Percentiles rank a stretch among this genome's conserved stretches.
Evolutionary conservation across 2,797 vertebrate genomes (phyloP).

Genomic region (Anas bahamensis): DNA sequence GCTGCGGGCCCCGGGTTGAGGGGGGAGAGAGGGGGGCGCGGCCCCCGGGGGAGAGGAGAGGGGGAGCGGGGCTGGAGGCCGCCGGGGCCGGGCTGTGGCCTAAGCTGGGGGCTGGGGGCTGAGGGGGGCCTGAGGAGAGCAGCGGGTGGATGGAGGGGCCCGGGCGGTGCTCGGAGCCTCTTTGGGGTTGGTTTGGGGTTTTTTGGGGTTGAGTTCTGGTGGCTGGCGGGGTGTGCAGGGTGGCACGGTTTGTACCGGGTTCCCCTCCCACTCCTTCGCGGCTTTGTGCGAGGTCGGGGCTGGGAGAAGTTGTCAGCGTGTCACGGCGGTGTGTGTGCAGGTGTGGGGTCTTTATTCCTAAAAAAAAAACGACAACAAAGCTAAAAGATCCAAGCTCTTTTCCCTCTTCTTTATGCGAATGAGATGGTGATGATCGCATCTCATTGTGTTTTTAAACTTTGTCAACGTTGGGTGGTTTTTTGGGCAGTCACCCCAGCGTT

Average conservation of each 20-base stretch:
- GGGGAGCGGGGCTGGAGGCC: neutral
- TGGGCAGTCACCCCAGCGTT: neutral
- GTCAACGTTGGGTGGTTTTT: neutral
- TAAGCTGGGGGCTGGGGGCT: neutral
- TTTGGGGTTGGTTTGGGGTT: neutral
- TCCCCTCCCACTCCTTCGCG: neutral
- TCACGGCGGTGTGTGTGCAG: neutral
- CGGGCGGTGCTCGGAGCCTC: neutral
- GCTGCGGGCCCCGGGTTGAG: neutral
- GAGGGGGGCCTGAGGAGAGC: neutral
- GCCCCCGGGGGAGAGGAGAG: neutral
- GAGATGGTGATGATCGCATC: neutral
- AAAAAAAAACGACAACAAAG: neutral
- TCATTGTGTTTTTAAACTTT: neutral
- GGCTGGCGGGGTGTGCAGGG: accelerated
- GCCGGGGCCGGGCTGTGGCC: neutral
- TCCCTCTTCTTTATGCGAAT: neutral
- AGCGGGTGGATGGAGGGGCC: accelerated
- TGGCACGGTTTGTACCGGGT: neutral
- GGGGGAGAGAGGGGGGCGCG: neutral
- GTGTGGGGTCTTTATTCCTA: neutral
- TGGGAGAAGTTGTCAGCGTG: neutral
- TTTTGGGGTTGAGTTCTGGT: neutral
- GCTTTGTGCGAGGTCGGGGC: neutral
- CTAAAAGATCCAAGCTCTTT: neutral